A percentile compares a stretch with the other conserved stretches of the same genome.
phyloP scores from a whole-genome alignment of 2,797 vertebrate genomes.

The Syngnathus rostellatus region DNA sequence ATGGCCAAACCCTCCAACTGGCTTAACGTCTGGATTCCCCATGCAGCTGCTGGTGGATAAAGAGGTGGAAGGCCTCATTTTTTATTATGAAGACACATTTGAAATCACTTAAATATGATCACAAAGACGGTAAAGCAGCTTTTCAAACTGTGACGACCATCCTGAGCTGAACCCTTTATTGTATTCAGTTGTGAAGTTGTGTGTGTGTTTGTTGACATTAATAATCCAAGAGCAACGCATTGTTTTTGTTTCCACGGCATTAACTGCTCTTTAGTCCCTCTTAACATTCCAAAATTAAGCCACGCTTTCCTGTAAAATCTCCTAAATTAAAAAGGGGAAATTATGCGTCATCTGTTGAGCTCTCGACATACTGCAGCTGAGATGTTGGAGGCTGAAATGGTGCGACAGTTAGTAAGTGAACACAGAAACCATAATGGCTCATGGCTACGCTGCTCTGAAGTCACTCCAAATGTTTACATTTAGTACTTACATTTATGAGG shows the following conservation, averaged over 20 bases:
- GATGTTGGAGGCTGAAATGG: constrained; percentile 17
- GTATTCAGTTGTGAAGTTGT: no score
- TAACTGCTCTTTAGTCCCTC: constrained; percentile 38
- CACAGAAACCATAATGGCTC: constrained; percentile 45
- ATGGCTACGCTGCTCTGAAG: constrained; percentile 20
- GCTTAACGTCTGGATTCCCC: constrained; percentile 62
- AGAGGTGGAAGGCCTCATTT: constrained; percentile 21
- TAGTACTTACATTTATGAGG: not conserved
- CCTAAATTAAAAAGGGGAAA: constrained; percentile 42
- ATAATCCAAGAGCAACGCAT: constrained; percentile 23
- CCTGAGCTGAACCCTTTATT: not conserved
- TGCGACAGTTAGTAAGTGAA: constrained; percentile 34
- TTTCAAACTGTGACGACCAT: constrained; percentile 2
- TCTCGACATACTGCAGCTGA: constrained; percentile 37
- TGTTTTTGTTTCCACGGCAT: constrained; percentile 29
- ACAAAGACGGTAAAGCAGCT: not conserved
- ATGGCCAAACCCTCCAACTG: constrained; percentile 54
- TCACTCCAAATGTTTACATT: constrained; percentile 6
- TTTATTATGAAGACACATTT: constrained; percentile 11
- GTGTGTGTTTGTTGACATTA: constrained; percentile 29
- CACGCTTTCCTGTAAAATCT: constrained; percentile 53
- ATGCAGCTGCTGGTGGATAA: constrained; percentile 43
- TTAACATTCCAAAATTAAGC: constrained; percentile 48
- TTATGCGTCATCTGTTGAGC: constrained; percentile 48
- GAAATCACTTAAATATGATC: not conserved